phyloP scores from a whole-genome alignment of 2,888 invertebrate species.

The Leptodirus hochenwartii region DNA sequence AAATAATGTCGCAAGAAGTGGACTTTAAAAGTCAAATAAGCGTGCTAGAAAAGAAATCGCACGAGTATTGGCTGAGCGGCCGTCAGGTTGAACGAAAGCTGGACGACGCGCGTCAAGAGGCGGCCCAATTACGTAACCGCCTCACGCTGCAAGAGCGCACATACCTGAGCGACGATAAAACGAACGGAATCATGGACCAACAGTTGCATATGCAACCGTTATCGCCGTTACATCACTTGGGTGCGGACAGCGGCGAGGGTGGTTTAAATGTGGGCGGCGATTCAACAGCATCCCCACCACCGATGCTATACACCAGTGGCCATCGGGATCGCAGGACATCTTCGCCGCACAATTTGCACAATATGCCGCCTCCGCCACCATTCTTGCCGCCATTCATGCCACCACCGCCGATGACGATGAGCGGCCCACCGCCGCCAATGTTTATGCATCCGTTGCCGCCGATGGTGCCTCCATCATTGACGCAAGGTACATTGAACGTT shows the following conservation, averaged over 20 bases:
- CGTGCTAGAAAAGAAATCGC: conserved; percentile 64
- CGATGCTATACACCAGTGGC: conserved; percentile 24
- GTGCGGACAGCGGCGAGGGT: too few relatives aligned
- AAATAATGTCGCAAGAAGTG: conserved; percentile 73
- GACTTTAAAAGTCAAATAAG: conserved; percentile 50
- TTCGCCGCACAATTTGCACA: conserved; percentile 25
- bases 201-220: conserved; percentile 27
- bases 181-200: too few relatives aligned
- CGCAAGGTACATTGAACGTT: too few relatives aligned
- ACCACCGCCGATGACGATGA: conserved; percentile 25
- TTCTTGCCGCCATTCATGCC: conserved; percentile 28
- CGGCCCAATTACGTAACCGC: conserved; percentile 43
- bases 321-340: conserved; percentile 25
- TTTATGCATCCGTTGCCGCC: too few relatives aligned
- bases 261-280: conserved; percentile 25
- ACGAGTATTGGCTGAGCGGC: conserved; percentile 72
- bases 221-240: conserved; percentile 29
- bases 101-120: conserved; percentile 61
- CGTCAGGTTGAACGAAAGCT: conserved; percentile 64
- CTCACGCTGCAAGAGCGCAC: conserved; percentile 36
- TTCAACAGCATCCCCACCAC: conserved; percentile 27
- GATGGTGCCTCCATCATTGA: too few relatives aligned
- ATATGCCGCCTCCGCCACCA: conserved; percentile 24
- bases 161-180: conserved; percentile 29
- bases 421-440: too few relatives aligned